These are phyloP conservation scores for Alitta virens DNA, from an alignment of 2,888 invertebrate species.

Conservation along the genomic window DNA sequence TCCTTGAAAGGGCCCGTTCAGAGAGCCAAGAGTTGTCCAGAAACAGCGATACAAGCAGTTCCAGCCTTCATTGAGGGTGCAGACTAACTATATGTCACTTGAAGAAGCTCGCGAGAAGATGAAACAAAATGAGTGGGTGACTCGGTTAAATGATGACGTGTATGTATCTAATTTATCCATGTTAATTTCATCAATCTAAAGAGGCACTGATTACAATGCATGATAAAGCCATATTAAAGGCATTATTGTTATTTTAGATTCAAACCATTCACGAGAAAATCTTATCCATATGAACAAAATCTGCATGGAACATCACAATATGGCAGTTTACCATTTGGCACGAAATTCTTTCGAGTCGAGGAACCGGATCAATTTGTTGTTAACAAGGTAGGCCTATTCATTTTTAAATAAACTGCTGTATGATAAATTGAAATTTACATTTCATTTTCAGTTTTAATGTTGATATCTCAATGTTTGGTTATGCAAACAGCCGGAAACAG, in stretches of 20 bases:
- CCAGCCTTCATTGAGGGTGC: constrained; percentile 51
- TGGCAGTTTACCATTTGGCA: constrained; percentile 51
- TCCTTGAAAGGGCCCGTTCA: constrained; percentile 51
- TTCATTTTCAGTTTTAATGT: too few relatives aligned
- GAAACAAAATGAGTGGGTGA: constrained; percentile 53
- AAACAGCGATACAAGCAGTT: constrained; percentile 53
- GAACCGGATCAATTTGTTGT: constrained; percentile 37
- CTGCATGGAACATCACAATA: constrained; percentile 46
- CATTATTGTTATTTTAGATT: constrained; percentile 36
- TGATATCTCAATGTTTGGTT: too few relatives aligned
- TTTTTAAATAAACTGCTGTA: neutral
- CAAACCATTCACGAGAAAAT: constrained; percentile 41
- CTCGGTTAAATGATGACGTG: constrained; percentile 51
- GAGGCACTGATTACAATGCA: too few relatives aligned
- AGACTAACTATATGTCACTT: constrained; percentile 49
- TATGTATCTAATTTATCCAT: too few relatives aligned
- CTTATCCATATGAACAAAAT: constrained; percentile 40
- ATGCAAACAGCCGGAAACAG: too few relatives aligned
- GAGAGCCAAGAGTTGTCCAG: constrained; percentile 50
- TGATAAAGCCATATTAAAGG: neutral
- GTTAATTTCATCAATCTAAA: too few relatives aligned
- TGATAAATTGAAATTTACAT: neutral
- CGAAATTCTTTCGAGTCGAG: constrained; percentile 49
- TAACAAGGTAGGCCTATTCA: constrained; percentile 33
- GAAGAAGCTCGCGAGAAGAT: constrained; percentile 49